Evolutionary conservation across 1,140 invertebrate species (phyloP), one percentile per base, ranked within the genome.

Genomic region (Heliconius melpomene): DNA sequence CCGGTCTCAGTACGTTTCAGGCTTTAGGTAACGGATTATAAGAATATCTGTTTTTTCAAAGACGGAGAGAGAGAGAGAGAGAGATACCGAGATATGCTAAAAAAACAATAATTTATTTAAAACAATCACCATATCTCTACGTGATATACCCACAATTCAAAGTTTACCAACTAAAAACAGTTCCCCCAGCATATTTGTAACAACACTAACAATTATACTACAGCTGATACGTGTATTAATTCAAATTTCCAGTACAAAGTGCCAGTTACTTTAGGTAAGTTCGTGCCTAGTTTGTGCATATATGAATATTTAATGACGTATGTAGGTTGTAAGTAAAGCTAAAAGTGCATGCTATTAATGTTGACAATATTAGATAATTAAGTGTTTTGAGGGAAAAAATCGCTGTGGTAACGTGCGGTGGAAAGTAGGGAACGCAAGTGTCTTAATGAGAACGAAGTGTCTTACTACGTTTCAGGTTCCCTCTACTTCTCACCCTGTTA

Each of bases 191-290:
- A 74, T 79, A 66, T 52, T 79, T 70, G 73, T 75, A 75, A 75
- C 78, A 70, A 74, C 60, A 79, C 60, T 75, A 18, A 60, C 73
- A 79, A 79, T 79, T 75, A 79, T 54, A 79, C 73, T 74, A 71
- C 60, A 79, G 78, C 78, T 79, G 78, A 79, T 74, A 79, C 78
- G 46, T 60, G 50, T 75, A 82, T 79, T 82, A 82, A 82, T 79
- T 79, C 78, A 79, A 82, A 82, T 79, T 80, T 76, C 72, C 52
- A 77, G 40, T 83, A 83, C 82, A 83, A 83, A 85, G 81, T 82
- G 82, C 78, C 78, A 79, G 70, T 78, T 81, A 80, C 82, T 85
- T 82, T 77, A 36, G 52, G 60, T 38, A 83, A 85, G 75, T 83
- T 81, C 74, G 32, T 72, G 74, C 77, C 72, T 80, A 80, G 76